A percentile compares a stretch with the other conserved stretches of the same genome.
Evolutionary conservation across 2,797 vertebrate genomes (phyloP).

Genomic region (Echiichthys vipera): DNA sequence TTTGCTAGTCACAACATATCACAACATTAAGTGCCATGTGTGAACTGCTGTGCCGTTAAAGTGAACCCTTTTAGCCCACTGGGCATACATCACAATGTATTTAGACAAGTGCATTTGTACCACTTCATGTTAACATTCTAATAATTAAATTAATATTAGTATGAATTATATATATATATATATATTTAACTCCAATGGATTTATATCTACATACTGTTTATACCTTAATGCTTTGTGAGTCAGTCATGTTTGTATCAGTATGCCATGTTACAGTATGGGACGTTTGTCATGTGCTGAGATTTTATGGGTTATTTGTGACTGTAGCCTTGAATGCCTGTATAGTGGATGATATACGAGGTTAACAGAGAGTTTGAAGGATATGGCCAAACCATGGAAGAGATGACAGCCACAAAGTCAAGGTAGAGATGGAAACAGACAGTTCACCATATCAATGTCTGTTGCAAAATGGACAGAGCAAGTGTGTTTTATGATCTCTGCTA

Average conservation of each 20-base stretch:
- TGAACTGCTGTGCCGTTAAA: background rate
- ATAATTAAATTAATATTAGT: too few relatives aligned
- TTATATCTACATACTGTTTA: background rate
- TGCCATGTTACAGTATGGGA: constrained; percentile 13
- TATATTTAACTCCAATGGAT: background rate
- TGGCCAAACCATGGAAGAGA: constrained; percentile 5
- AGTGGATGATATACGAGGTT: constrained; percentile 31
- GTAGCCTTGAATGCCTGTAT: constrained; percentile 47
- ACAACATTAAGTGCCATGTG: background rate
- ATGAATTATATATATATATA: too few relatives aligned
- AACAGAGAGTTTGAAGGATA: constrained; percentile 35
- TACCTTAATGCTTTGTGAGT: background rate
- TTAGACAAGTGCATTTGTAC: constrained; percentile 20
- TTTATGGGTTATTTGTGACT: constrained; percentile 38
- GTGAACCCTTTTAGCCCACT: constrained; percentile 18
- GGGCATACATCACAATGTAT: constrained; percentile 18
- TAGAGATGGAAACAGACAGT: constrained; percentile 16
- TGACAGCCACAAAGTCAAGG: constrained; percentile 15
- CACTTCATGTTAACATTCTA: background rate
- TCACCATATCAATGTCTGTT: background rate
- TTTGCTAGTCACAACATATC: constrained; percentile 5
- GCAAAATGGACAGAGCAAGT: background rate
- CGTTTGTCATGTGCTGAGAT: constrained; percentile 14
- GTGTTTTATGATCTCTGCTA: background rate
- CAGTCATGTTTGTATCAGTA: constrained; percentile 35